Evolutionary conservation across 1,140 invertebrate species (phyloP), one percentile per base, ranked within the genome.

Genomic region (Drosophila bifasciata): DNA sequence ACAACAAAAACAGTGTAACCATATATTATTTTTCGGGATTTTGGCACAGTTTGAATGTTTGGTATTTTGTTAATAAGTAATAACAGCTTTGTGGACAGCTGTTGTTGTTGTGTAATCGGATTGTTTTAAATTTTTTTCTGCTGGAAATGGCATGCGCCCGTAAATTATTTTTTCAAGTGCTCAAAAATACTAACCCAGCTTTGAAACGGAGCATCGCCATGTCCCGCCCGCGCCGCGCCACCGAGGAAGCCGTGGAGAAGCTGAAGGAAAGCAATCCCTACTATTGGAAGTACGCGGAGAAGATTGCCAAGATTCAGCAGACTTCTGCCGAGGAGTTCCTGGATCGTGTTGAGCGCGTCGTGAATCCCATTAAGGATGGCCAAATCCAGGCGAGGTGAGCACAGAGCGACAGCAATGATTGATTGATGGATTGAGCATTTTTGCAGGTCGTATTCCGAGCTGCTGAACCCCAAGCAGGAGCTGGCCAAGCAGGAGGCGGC

Each of bases 221-320:
- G 91, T 79, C 79, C 3, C 77, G 86, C 9, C 23, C 62, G 4
- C 66, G 58, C 11, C 77, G 90, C 15, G 89, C 91, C 15, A 89
- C 91, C n/a, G 67, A 91, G 53, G 79, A 92, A 55, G 89, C 60
- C 23, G 36, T 92, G 3, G 91, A 92, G 7, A 71, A 91, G 55
- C 56, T 92, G n/a, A 91, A 91, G 40, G 79, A 89, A 5, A 66
- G 92, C 6, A 97, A 97, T 93, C 96, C 96, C 1, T 97, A 95
- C 86, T 97, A 93, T 83, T 94, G 95, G 16, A 97, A 97, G 90
- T 97, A 97, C 92, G 95, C 96, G 0, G 89, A 93, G 1, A 96
- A 97, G 91, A 96, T 97, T 63, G 93, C 95, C 1, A 92, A 93
- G 59, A 77, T 96, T 32, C 96, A 97, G 90, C 92, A 96, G 91